A percentile compares a stretch with the other conserved stretches of the same genome.
Evolutionary conservation across 2,888 invertebrate species (phyloP).

Genomic region (Drosophila nigritarsus): DNA sequence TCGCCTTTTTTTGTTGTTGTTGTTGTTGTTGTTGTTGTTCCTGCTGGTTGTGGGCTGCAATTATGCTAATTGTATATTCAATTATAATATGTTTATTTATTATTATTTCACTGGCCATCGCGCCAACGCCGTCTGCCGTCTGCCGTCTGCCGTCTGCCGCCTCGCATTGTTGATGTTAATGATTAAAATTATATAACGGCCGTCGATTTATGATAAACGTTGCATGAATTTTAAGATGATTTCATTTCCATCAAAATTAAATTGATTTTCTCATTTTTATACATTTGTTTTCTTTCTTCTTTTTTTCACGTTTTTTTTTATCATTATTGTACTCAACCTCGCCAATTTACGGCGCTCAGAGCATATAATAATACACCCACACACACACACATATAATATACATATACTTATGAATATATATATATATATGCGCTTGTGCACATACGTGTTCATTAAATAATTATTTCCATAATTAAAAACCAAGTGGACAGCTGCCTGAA

Average conservation of each 20-base stretch:
- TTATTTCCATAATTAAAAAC: slow-evolving; percentile 75
- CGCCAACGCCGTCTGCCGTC: background rate
- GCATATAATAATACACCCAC: slow-evolving; percentile 70
- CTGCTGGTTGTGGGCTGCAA: slow-evolving; percentile 50
- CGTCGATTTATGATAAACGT: slow-evolving; percentile 72
- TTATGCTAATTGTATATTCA: slow-evolving; percentile 81
- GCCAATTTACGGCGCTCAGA: slow-evolving; percentile 54
- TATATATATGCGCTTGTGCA: slow-evolving; percentile 10
- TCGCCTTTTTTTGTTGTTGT: slow-evolving; percentile 5
- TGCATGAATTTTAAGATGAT: slow-evolving; percentile 76
- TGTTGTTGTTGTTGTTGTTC: slow-evolving; percentile 3
- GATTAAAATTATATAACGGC: slow-evolving; percentile 74
- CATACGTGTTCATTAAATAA: slow-evolving; percentile 71
- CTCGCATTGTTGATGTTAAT: slow-evolving; percentile 45
- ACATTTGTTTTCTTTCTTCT: slow-evolving; percentile 11
- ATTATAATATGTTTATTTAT: slow-evolving; percentile 80
- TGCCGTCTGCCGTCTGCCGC: background rate
- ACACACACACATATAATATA: background rate
- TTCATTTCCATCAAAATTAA: slow-evolving; percentile 73
- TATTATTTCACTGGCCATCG: slow-evolving; percentile 60
- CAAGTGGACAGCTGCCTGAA: slow-evolving; percentile 52
- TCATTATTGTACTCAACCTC: slow-evolving; percentile 29
- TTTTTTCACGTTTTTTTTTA: background rate
- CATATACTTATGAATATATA: background rate
- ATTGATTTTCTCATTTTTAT: slow-evolving; percentile 62